These are phyloP conservation scores for Bombus sylvicola DNA, from an alignment of 1,140 invertebrate species.

Conservation along the genomic window DNA sequence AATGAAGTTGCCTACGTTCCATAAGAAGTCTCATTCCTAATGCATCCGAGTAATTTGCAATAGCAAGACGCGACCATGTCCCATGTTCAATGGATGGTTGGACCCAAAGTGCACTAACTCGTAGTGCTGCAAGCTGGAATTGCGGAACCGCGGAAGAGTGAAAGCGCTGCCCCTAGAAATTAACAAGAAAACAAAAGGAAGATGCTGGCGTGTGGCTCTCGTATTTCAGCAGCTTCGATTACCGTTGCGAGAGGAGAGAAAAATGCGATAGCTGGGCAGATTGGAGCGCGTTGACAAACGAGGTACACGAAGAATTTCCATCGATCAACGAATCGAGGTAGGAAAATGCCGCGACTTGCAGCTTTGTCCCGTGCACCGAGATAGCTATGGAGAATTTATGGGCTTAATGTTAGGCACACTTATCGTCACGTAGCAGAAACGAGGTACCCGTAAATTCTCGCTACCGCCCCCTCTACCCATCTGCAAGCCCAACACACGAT, in stretches of 20 bases:
- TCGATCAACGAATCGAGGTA: not conserved
- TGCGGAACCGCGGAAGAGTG: no score
- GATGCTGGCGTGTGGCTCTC: not conserved
- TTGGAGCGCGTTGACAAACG: not conserved
- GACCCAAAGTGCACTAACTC: no score
- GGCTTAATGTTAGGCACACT: constrained; percentile 13
- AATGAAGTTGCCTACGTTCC: no score
- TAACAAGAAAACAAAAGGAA: not conserved
- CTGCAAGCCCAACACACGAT: not conserved
- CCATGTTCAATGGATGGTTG: no score
- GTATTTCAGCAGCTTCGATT: not conserved
- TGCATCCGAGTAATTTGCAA: no score
- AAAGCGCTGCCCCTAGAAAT: not conserved
- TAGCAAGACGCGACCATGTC: no score
- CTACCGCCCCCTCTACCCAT: not conserved
- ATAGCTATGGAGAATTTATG: constrained; percentile 33
- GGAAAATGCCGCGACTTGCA: not conserved
- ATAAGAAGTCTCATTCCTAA: no score
- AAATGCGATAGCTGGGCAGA: not conserved
- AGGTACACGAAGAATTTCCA: constrained; percentile 7
- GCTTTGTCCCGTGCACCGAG: not conserved
- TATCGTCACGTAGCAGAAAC: constrained; percentile 39
- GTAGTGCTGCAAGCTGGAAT: no score
- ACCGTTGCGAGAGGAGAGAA: not conserved
- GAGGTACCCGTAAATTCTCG: constrained; percentile 33